Percentiles rank a stretch among this genome's conserved stretches.
Conservation (phyloP, 2,888 invertebrate species). For the Caenorhabditis virilis region DNA sequence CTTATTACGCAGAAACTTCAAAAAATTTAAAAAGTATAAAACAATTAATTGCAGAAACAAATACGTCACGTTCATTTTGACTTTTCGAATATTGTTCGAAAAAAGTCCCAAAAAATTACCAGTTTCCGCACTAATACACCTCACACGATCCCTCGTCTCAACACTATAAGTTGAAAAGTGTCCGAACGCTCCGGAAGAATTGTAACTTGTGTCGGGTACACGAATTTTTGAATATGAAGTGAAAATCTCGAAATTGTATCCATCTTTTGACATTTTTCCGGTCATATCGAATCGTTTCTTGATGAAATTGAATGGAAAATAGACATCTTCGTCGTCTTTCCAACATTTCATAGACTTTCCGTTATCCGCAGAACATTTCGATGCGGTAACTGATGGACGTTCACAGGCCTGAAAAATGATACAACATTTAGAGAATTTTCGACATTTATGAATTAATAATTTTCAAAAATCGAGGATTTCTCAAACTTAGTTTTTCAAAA, state of each 20-base stretch:
- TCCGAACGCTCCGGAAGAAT: constrained; percentile 87
- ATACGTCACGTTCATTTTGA: too few species aligned
- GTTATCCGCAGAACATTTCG: constrained; percentile 29
- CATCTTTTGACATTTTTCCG: constrained; percentile 47
- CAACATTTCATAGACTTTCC: constrained; percentile 45
- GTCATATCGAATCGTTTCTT: constrained; percentile 59
- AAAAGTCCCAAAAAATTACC: too few species aligned
- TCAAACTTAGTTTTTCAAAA: too few species aligned
- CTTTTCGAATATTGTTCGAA: too few species aligned
- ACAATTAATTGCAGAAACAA: background rate
- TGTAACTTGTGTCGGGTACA: constrained; percentile 73
- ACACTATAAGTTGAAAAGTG: constrained; percentile 98
- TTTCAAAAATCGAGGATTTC: too few species aligned
- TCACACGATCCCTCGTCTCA: constrained; percentile 90
- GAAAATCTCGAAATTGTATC: constrained; percentile 53
- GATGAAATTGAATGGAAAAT: constrained; percentile 56
- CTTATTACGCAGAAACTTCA: background rate
- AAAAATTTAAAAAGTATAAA: background rate
- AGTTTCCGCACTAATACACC: constrained; percentile 89
- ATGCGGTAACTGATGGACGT: constrained; percentile 14
- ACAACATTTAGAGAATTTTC: too few species aligned
- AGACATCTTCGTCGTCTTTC: constrained; percentile 56
- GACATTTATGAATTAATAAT: too few species aligned
- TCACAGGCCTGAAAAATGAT: constrained; percentile 2
- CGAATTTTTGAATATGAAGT: constrained; percentile 61